Base-by-base conservation (phyloP, 2,797 vertebrate species). In the Thunnus albacares region DNA sequence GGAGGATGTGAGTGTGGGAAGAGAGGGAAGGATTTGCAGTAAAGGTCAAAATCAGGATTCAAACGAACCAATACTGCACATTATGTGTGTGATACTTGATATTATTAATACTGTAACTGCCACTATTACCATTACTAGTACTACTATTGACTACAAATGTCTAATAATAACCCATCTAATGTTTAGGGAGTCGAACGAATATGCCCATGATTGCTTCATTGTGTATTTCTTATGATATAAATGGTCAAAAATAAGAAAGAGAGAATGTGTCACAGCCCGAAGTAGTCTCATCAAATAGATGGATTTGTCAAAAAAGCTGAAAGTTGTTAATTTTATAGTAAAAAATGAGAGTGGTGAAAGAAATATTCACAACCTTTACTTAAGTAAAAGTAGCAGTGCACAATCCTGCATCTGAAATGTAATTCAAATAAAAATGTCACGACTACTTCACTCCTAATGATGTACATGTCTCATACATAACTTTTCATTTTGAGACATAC, bases 31-130 rank as follows among this genome's bases (percentile, higher is more conserved):
- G 52, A 60, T 79, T 75, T 73, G 56, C 51, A 61, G 26, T 41
- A 65, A 77, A 73, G 71, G 58, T 81, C 75, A 75, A 49, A 75
- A 47, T 41, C 28, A 58, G 55, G 20, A 78, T 17, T 77, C 35
- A 71, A 18, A 70, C 81, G 33, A 76, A 49, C 11, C 30, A 49
- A 71, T 47, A 26, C 10, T 43, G 24, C 26, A 62, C 49, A 52
- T 33, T 49, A 53, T 1, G 26, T 67, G 24, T 24, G 24, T 24
- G 24, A 24, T 24, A 24, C 2, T 24, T 24, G 24, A 24, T 24
- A 24, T 24, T 24, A 24, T 24, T 24, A 24, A 24, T 24, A 24
- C 24, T 24, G 24, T 24, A 24, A 24, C 24, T 24, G 24, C 28
- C 17, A 63, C 15, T 13, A 17, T 57, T 10, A 9, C 2, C 13